Base-by-base conservation (phyloP, 1,140 invertebrate genomes). In the Idris sp. region DNA sequence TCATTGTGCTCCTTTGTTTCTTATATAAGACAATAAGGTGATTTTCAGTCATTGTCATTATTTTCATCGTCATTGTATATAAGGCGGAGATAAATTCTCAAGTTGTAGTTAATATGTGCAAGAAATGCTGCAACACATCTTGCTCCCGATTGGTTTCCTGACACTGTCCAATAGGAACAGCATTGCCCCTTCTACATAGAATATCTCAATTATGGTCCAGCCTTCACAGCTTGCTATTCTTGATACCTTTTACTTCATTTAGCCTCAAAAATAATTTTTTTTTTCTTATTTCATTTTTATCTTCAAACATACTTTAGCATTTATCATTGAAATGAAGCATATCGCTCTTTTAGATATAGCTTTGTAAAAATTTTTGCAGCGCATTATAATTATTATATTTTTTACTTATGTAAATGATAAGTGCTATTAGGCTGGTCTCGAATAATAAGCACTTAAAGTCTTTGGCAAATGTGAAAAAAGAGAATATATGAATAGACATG, bases 81-180 rank as follows among this genome's bases (percentile, higher is more conserved):
- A 54, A 65, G 43, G 41, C 43, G 51, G 54, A 59, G 64, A 58
- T 69, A 35, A 51, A 58, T 59, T 51, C 35, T 18, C 18, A 41
- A 44, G 31, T 19, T 35, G 28, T 31, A 14, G n/a, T 13, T 54
- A 54, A 43, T 41, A 54, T 25, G 48, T 54, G 28, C 28, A 54
- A 15, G 73, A 75, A 74, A 73, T 78, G 75, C 73, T 81, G 79
- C 79, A 82, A 72, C 74, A 80, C 74, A 49, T 76, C 68, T 73
- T 71, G 67, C 56, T 76, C 59, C 41, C 81, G 40, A 87, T 87
- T 87, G 84, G 84, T 71, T 64, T 79, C 59, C 40, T 48, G 9
- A 36, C 3, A 36, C 16, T 14, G 40, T 33, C 85, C 85, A 85
- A 86, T 84, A 53, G 41, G 46, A 64, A 68, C 33, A 49, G 13